phyloP scores from a whole-genome alignment of 2,113 vertebrate genomes.

The Corythornis cristatus region DNA sequence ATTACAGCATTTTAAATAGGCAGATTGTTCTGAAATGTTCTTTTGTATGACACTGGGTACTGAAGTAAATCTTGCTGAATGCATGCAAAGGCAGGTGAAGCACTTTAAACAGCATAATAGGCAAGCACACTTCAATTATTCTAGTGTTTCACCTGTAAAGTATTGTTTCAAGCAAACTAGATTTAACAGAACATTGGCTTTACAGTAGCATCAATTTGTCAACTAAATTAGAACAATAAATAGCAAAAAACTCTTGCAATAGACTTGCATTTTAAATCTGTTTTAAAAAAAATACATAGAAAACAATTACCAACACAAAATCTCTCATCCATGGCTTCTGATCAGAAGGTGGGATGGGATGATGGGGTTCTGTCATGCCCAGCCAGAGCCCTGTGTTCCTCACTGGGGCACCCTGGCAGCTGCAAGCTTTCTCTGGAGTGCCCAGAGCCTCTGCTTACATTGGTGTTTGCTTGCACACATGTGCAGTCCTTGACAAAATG shows the following conservation, averaged over 20 bases:
- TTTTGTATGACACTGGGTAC: background rate
- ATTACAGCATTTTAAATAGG: conserved; percentile 1
- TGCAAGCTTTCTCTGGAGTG: background rate
- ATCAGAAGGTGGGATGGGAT: background rate
- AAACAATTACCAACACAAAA: conserved; percentile 75
- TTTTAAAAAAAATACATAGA: conserved; percentile 75
- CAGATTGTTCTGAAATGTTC: conserved; percentile 46
- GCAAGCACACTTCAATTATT: conserved; percentile 73
- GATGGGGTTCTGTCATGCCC: accelerated
- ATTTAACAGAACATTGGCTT: conserved; percentile 81
- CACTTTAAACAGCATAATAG: conserved; percentile 57
- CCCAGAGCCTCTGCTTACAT: background rate
- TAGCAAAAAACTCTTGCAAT: conserved; percentile 80
- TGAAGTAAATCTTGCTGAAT: conserved; percentile 70
- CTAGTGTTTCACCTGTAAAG: conserved; percentile 69
- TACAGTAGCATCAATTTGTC: conserved; percentile 77
- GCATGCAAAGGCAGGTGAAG: conserved; percentile 68
- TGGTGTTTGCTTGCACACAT: background rate
- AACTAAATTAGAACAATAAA: conserved; percentile 85
- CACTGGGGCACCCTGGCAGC: background rate
- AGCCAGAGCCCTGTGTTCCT: background rate
- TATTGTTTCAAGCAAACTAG: conserved; percentile 71
- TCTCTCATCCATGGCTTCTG: background rate
- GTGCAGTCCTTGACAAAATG: background rate
- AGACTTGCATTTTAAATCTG: conserved; percentile 78